Percentiles rank a stretch among this genome's conserved stretches.
phyloP scores from a whole-genome alignment of 37 sponge, comb jelly and placozoan species.

The Chondrosia reniformis region DNA sequence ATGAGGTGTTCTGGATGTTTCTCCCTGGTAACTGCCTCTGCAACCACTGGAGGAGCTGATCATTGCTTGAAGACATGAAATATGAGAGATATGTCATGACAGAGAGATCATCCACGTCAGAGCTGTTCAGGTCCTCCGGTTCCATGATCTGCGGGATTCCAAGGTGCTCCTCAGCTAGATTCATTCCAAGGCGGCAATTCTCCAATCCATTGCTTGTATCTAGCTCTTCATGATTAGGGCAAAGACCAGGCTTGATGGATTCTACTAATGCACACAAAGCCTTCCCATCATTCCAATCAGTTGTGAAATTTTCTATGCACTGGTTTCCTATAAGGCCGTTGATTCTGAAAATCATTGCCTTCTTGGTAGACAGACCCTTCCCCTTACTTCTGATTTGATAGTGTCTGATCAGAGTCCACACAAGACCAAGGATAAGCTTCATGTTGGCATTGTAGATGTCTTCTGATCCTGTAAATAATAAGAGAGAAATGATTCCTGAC shows the following conservation, averaged over 20 bases:
- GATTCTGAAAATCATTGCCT: slow-evolving; percentile 84
- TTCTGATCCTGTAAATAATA: slow-evolving; percentile 49
- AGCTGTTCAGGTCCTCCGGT: slow-evolving; percentile 75
- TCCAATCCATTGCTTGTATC: slow-evolving; percentile 49
- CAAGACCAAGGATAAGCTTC: slow-evolving; percentile 92
- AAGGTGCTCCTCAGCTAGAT: slow-evolving; percentile 65
- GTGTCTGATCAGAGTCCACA: slow-evolving; percentile 91
- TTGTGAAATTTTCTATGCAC: slow-evolving; percentile 62
- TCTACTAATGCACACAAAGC: slow-evolving; percentile 69
- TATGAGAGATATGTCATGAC: slow-evolving; percentile 89
- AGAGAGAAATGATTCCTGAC: background rate
- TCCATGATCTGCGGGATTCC: slow-evolving; percentile 65
- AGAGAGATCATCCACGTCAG: slow-evolving; percentile 77
- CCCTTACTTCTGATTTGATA: slow-evolving; percentile 86
- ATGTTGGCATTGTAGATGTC: slow-evolving; percentile 87
- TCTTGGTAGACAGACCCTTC: slow-evolving; percentile 64
- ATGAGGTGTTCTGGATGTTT: slow-evolving; percentile 68
- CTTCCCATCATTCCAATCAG: slow-evolving; percentile 87
- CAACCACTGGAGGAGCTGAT: slow-evolving; percentile 71
- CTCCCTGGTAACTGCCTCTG: slow-evolving; percentile 59
- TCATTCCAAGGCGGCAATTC: slow-evolving; percentile 75
- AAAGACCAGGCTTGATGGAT: slow-evolving; percentile 74
- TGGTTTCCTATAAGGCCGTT: slow-evolving; percentile 66
- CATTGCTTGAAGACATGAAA: slow-evolving; percentile 35
- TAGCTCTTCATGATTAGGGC: slow-evolving; percentile 69